Conservation (phyloP, 2,113 vertebrate species). For the Nothocercus julius region DNA sequence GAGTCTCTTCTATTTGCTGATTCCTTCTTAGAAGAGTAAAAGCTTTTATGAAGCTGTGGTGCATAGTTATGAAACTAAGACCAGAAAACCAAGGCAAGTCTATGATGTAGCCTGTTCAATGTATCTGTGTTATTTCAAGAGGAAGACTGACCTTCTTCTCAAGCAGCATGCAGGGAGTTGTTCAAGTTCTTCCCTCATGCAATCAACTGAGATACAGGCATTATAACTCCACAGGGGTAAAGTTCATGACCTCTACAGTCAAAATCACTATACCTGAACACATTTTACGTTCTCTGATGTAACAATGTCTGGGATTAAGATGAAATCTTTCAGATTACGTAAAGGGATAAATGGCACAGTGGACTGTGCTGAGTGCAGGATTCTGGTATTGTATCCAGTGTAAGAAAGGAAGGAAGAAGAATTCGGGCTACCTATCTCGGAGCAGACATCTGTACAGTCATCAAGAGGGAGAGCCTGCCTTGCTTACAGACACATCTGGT, state of each 20-base stretch:
- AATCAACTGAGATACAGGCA: neutral
- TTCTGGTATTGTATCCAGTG: neutral
- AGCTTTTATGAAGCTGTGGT: neutral
- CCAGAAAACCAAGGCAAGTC: neutral
- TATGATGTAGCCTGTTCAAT: neutral
- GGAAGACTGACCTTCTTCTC: neutral
- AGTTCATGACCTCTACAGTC: neutral
- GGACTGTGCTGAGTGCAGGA: neutral
- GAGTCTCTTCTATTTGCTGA: neutral
- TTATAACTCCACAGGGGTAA: neutral
- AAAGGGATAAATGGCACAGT: neutral
- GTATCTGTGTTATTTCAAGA: neutral
- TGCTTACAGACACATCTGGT: neutral
- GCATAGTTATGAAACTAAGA: neutral
- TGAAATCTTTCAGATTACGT: neutral
- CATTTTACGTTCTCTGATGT: neutral
- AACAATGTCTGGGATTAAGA: neutral
- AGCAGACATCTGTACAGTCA: neutral
- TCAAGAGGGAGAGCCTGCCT: neutral
- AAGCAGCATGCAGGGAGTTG: neutral
- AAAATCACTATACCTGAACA: neutral
- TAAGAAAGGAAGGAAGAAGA: neutral
- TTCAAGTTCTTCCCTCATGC: neutral
- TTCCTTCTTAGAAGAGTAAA: neutral
- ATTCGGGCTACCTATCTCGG: neutral